Base-by-base conservation (phyloP, 1,140 invertebrate species). In the Nylanderia fulva region DNA sequence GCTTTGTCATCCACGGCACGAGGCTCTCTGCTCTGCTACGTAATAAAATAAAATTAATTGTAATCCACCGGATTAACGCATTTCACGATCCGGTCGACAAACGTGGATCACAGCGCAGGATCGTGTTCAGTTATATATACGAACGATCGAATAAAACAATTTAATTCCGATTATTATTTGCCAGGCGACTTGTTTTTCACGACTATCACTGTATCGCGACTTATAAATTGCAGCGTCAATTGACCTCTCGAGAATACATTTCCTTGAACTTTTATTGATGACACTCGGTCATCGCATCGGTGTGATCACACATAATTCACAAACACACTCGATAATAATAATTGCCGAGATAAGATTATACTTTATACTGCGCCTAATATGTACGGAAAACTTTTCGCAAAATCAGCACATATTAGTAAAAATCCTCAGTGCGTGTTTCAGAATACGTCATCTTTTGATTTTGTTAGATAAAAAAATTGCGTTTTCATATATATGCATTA, bases 241-340 rank as follows among this genome's bases (percentile, higher is more conserved):
- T 39, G 33, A 68, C n/a, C n/a, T n/a, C n/a, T n/a, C 8, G 24
- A 45, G 13, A 27, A 52, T 48, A 45, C 36, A 36, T 74, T 87
- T 72, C 60, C 64, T 87, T 87, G 64, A 88, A 87, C 86, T 88
- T 87, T 85, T 60, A 79, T 45, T 60, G 86, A 87, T 85, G 79
- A 68, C 18, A 21, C 33, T 27, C 8, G 3, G 33, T 7, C 39
- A 72, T 48, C 13, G 13, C 0, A 9, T 0, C 15, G 9, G n/a
- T n/a, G n/a, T n/a, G n/a, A n/a, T n/a, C n/a, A n/a, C n/a, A n/a
- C n/a, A n/a, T n/a, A n/a, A n/a, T n/a, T n/a, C 33, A 6, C 21
- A n/a, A 1, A 58, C n/a, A 60, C 36, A 52, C 8, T 7, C 24
- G 52, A 39, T 83, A 58, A 86, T 64, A 52, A 87, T 87, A 88